These are phyloP conservation scores for Dasysyrphus albostriatus DNA, from an alignment of 2,888 invertebrate genomes.

Conservation along the genomic window DNA sequence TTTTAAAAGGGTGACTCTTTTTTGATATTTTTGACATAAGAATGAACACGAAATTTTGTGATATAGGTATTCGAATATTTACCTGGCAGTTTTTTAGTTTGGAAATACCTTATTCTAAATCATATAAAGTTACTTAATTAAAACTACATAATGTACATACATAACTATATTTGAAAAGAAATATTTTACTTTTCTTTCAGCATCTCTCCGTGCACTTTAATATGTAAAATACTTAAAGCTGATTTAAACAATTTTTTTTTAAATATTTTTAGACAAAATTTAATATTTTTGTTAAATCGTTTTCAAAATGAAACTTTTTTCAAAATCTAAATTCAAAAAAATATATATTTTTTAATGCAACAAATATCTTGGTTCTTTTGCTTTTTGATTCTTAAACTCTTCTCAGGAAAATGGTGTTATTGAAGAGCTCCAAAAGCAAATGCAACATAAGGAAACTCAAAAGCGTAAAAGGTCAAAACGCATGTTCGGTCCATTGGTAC, in stretches of 20 bases:
- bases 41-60: too few relatives aligned
- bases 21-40: too few relatives aligned
- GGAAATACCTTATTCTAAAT: neutral
- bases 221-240: conserved; percentile 39
- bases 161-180: conserved; percentile 44
- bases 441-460: conserved; percentile 84
- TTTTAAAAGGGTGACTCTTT: too few relatives aligned
- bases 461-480: conserved; percentile 83
- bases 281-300: neutral
- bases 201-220: conserved; percentile 69
- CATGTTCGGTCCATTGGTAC: conserved; percentile 86
- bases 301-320: conserved; percentile 12
- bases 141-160: neutral
- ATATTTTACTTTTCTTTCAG: conserved; percentile 72
- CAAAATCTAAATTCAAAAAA: conserved; percentile 33
- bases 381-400: conserved; percentile 59
- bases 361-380: conserved; percentile 33
- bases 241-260: conserved; percentile 1
- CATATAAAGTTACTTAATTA: neutral
- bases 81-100: neutral
- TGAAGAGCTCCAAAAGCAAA: conserved; percentile 84
- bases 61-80: neutral
- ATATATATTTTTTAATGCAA: conserved; percentile 11
- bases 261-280: neutral
- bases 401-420: conserved; percentile 83